Conservation (phyloP, 2,888 invertebrate species). For the Chromoteleia sp. region DNA sequence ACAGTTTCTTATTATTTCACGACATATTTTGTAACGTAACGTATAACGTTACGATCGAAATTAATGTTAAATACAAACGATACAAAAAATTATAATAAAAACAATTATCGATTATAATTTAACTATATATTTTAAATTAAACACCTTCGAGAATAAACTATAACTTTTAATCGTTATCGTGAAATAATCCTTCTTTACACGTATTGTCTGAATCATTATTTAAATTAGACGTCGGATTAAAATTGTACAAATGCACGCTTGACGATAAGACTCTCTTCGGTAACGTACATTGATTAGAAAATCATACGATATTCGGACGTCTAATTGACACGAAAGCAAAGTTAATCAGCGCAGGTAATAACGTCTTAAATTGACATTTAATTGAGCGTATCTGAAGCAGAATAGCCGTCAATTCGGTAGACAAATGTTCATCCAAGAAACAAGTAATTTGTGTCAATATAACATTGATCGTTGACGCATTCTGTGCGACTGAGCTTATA, state of each 20-base stretch:
- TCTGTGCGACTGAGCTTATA: not conserved
- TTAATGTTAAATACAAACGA: too few relatives aligned
- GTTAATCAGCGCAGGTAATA: constrained; percentile 40
- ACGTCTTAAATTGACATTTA: constrained; percentile 60
- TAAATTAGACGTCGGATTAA: not conserved
- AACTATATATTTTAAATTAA: too few relatives aligned
- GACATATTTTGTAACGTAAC: too few relatives aligned
- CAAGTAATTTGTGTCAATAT: constrained; percentile 61
- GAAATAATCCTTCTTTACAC: too few relatives aligned
- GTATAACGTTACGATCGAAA: too few relatives aligned
- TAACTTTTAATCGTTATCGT: too few relatives aligned
- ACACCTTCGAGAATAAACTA: too few relatives aligned
- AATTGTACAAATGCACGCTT: not conserved
- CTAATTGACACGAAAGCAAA: constrained; percentile 47
- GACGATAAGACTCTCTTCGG: not conserved
- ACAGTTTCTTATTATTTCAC: not conserved
- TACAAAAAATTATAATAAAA: too few relatives aligned
- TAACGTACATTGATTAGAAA: constrained; percentile 16
- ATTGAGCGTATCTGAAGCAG: constrained; percentile 44
- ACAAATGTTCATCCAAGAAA: constrained; percentile 59
- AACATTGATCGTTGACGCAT: constrained; percentile 28
- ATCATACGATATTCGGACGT: constrained; percentile 12
- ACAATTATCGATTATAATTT: too few relatives aligned
- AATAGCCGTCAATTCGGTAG: constrained; percentile 45
- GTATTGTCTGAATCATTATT: too few relatives aligned